These are phyloP conservation scores for Puma concolor DNA, from an alignment of 2,113 vertebrate genomes.

Conservation along the genomic window DNA sequence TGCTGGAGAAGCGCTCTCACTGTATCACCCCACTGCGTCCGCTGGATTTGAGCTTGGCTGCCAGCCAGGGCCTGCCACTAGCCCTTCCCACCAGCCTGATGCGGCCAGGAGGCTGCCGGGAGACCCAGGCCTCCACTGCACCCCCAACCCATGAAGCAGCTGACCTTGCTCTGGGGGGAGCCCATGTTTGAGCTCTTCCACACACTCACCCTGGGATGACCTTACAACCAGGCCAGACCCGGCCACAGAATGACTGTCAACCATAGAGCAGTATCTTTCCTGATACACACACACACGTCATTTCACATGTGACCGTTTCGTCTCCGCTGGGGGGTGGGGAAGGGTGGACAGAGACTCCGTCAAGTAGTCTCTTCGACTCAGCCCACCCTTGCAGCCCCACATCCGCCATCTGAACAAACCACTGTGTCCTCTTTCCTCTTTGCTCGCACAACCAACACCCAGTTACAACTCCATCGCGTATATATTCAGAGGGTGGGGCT, in stretches of 20 bases:
- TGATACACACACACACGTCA: too few species aligned
- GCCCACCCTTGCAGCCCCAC: not conserved
- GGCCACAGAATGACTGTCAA: not conserved
- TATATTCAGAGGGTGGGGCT: not conserved
- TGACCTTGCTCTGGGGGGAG: not conserved
- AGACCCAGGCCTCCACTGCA: not conserved
- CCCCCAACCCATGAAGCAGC: not conserved
- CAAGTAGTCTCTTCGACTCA: not conserved
- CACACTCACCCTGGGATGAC: not conserved
- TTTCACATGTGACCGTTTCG: not conserved
- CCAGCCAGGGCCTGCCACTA: not conserved
- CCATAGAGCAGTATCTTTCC: not conserved
- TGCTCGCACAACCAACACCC: not conserved
- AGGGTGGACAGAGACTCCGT: not conserved
- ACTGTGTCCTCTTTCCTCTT: not conserved
- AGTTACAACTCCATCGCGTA: not conserved
- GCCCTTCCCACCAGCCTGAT: not conserved
- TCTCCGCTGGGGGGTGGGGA: too few species aligned
- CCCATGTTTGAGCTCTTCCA: not conserved
- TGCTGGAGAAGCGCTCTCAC: fast-evolving
- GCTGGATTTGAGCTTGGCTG: fast-evolving
- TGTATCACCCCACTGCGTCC: not conserved
- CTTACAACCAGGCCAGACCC: not conserved
- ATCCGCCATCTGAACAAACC: not conserved
- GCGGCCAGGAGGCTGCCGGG: not conserved